Evolutionary conservation across 2,797 vertebrate species (phyloP), one percentile per base, ranked within the genome.

Genomic region (Hapalemur alaotrensis): DNA sequence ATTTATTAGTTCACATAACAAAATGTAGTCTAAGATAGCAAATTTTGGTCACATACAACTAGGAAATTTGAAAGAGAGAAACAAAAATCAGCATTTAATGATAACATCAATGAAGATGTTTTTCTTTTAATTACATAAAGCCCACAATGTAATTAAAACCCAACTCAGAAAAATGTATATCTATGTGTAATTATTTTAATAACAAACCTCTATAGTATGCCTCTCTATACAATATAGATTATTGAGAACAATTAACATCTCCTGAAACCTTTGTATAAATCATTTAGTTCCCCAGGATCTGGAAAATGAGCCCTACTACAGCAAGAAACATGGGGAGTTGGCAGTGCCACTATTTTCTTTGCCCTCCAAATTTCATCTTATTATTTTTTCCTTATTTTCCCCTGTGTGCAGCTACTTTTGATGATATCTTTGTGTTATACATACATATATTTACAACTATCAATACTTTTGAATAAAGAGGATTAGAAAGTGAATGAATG

Each of bases 1-100:
- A 79, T 25, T 30, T 79, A 11, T 63, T 89, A 95, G 25, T 83
- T 88, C 65, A 96, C 25, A 85, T 89, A 76, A 95, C 28, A 89
- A 94, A 95, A 94, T 38, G 25, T 38, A 65, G 38, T 70, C 81
- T 46, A 32, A 78, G 43, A 2, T 0, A 85, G 25, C 38, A 96
- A 92, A 90, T 38, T 9, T 25, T 95, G 67, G 89, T 93, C 80
- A 54, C 57, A 69, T 1, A 3, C n/a, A 94, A 63, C 23, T 14
- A 67, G 61, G 70, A 97, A 96, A 93, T 65, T 20, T 86, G 69
- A 78, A 91, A 59, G 1, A 4, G 10, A 93, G 52, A 88, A 84
- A 78, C 7, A 82, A 89, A 96, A 88, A 41, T 17, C 17, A 61
- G n/a, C 32, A n/a, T n/a, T 35, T 32, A 0, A 65, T 32, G 0